These are phyloP conservation scores for Hozukius guyotensis DNA, from an alignment of 2,797 vertebrate genomes.

Conservation along the genomic window DNA sequence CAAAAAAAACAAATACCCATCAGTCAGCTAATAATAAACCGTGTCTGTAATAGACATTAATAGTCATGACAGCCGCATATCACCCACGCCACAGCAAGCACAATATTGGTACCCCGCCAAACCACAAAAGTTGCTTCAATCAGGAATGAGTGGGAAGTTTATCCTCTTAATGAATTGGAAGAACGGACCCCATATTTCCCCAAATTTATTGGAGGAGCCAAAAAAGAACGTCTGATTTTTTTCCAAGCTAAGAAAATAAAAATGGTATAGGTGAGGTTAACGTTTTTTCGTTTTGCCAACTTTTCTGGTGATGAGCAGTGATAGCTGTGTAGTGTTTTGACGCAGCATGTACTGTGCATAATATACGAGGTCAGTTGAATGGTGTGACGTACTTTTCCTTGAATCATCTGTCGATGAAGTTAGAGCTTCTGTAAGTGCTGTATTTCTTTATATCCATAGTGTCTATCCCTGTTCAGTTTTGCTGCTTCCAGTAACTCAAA, in stretches of 20 bases:
- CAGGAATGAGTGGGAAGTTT: too few species aligned
- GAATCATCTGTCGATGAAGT: background rate
- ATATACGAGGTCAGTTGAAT: background rate
- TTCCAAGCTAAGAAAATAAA: background rate
- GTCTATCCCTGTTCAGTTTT: background rate
- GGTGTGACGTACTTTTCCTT: background rate
- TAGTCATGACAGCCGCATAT: too few species aligned
- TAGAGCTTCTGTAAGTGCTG: background rate
- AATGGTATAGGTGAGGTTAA: background rate
- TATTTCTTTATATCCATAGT: background rate
- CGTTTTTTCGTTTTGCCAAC: background rate
- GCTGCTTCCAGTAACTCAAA: background rate
- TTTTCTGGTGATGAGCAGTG: background rate
- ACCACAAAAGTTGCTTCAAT: too few species aligned
- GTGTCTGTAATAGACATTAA: too few species aligned
- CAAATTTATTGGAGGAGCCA: too few species aligned
- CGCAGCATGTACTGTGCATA: background rate
- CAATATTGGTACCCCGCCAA: too few species aligned
- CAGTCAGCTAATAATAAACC: too few species aligned
- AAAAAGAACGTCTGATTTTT: too few species aligned
- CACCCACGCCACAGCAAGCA: too few species aligned
- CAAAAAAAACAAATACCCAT: too few species aligned
- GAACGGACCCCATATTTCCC: too few species aligned
- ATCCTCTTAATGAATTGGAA: too few species aligned
- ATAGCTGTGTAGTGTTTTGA: background rate